Base-by-base conservation (phyloP, 2,888 invertebrate species). In the Thyatira batis region DNA sequence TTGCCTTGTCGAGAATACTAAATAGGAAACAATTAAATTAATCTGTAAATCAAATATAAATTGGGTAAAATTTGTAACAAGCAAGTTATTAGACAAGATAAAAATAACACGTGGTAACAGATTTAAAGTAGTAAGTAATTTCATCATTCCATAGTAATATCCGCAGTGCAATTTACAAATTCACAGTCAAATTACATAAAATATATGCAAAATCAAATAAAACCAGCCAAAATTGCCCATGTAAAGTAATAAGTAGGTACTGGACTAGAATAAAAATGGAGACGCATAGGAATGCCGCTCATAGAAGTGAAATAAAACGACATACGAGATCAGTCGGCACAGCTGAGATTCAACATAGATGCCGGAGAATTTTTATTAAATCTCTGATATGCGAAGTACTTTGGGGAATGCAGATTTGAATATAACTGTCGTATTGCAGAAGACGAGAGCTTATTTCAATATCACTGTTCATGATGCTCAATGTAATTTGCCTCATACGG, bases 301-400 rank as follows among this genome's bases (percentile, higher is more conserved):
- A 52, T 51, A 63, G 57, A 57, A 61, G 60, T 67, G 61, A 73
- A 74, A 77, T 71, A 78, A 71, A 77, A 77, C 60, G 57, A 69
- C 58, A 68, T 52, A 48, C 50, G 57, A 64, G 62, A 71, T 69
- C 61, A 53, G 64, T 63, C 61, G 59, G 67, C 68, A 57, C 77
- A 75, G 71, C 76, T 74, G 75, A 78, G 75, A 75, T 78, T 68
- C 65, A 48, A 48, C 48, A 48, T 61, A 61, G 59, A 70, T 78
- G 63, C 65, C 62, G 63, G 60, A 57, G 77, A 75, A 80, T 74
- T 85, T 87, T 83, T 87, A 87, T 86, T 85, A 85, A 87, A 87
- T 85, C 78, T 78, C 73, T 71, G 74, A 82, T 80, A 85, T 79
- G 78, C 73, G 80, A 76, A 83, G 80, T 81, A 76, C 83, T 71